These are phyloP conservation scores for Bombus turneri DNA, from an alignment of 1,140 invertebrate species.

Conservation along the genomic window DNA sequence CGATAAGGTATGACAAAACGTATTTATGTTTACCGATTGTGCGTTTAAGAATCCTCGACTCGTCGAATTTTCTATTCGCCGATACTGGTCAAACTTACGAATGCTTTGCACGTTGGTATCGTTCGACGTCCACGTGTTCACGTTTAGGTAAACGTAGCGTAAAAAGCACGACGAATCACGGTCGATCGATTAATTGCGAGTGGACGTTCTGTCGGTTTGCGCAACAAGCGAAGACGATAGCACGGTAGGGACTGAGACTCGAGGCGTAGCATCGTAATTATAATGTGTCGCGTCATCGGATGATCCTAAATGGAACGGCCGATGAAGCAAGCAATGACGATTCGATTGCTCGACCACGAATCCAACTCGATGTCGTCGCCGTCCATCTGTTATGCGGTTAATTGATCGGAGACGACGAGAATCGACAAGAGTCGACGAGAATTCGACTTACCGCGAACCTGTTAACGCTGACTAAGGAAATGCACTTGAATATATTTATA, in stretches of 20 bases:
- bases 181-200: neutral
- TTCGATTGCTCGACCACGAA: constrained; percentile 31
- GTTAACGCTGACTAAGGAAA: too few species aligned
- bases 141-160: neutral
- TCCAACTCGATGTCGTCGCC: constrained; percentile 22
- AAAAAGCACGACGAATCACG: neutral
- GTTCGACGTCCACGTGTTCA: neutral
- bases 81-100: neutral
- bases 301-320: constrained; percentile 63
- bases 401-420: neutral
- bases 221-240: constrained; percentile 36
- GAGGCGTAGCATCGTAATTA: constrained; percentile 61
- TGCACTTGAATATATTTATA: too few species aligned
- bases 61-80: neutral
- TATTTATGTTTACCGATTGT: neutral
- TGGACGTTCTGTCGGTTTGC: constrained; percentile 20
- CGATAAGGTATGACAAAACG: neutral
- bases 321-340: constrained; percentile 56
- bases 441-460: too few species aligned
- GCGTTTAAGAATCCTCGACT: neutral
- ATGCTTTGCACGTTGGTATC: neutral
- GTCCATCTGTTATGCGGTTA: constrained; percentile 15
- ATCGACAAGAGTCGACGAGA: too few species aligned
- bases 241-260: constrained; percentile 53
- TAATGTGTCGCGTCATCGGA: constrained; percentile 66